phyloP scores from a whole-genome alignment of 2,113 vertebrate species.

The Calyptomena viridis region DNA sequence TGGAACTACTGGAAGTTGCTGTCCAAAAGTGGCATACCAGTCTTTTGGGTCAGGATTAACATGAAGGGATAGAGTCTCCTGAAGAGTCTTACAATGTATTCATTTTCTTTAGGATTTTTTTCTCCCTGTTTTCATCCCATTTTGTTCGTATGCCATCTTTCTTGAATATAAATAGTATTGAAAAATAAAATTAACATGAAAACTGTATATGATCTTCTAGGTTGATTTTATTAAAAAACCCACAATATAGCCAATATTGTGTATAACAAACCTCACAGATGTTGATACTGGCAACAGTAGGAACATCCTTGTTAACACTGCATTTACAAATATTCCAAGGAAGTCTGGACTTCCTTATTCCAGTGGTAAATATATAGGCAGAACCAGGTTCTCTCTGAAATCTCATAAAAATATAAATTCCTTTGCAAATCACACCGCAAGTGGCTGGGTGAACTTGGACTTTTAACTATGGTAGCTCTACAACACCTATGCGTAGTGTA shows the following conservation, averaged over 20 bases:
- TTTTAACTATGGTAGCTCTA: background rate
- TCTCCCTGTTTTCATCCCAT: background rate
- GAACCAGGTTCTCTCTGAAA: background rate
- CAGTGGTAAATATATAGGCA: background rate
- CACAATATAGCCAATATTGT: background rate
- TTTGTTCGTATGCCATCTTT: background rate
- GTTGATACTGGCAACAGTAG: background rate
- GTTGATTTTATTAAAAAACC: background rate
- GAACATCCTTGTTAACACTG: background rate
- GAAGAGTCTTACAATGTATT: background rate
- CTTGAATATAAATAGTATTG: background rate
- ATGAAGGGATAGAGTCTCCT: background rate
- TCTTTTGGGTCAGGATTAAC: background rate
- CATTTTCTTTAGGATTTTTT: background rate
- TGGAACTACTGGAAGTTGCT: background rate
- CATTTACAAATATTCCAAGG: background rate
- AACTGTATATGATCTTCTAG: background rate
- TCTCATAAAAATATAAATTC: background rate
- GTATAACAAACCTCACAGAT: background rate
- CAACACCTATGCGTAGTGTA: background rate
- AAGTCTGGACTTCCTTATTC: background rate
- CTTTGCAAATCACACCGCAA: background rate
- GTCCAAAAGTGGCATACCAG: background rate
- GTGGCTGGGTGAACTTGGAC: background rate
- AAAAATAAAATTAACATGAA: background rate